Base-by-base conservation (phyloP, 2,113 vertebrate genomes). In the Rynchops niger region DNA sequence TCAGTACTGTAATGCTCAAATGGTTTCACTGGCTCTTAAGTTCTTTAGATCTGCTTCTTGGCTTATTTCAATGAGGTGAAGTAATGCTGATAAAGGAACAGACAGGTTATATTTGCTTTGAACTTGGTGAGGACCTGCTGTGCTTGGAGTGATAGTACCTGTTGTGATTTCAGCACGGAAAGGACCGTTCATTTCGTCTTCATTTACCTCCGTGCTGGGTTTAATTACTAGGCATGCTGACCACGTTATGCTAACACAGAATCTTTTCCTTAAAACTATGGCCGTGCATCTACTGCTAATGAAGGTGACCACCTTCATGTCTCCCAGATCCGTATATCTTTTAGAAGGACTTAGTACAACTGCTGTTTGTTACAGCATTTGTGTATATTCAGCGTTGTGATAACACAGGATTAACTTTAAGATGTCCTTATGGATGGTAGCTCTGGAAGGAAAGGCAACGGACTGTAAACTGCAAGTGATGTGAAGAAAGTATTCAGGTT, bases 401-500 rank as follows among this genome's bases (percentile, higher is more conserved):
- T 52, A 83, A 56, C 61, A 38, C 6, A 55, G 76, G 62, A 36
- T 69, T 69, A 80, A 61, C 17, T 92, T 86, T 3, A 30, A 90
- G 73, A 73, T 73, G 55, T 40, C 38, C 3, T 49, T 49, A 40
- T 0, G 53, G 22, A 27, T n/a, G 27, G 42, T 72, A 38, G 34
- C 36, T 63, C 56, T 76, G 52, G 58, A 72, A 86, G 40, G 53
- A 86, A 59, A 52, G 55, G 26, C 69, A 34, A 22, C 47, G n/a
- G 53, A 26, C n/a, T 80, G 67, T 56, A 52, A 82, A 40, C 53
- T 73, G 50, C 40, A 83, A 65, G 21, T 40, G 43, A 9, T 40
- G 3, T 11, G 34, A 50, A 49, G 40, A 25, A 70, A 56, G 56
- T 25, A 40, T 0, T 65, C 9, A 8, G 10, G 1, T 22, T 50